Evolutionary conservation across 2,888 invertebrate genomes (phyloP).

Genomic region (Andrena bucephala): DNA sequence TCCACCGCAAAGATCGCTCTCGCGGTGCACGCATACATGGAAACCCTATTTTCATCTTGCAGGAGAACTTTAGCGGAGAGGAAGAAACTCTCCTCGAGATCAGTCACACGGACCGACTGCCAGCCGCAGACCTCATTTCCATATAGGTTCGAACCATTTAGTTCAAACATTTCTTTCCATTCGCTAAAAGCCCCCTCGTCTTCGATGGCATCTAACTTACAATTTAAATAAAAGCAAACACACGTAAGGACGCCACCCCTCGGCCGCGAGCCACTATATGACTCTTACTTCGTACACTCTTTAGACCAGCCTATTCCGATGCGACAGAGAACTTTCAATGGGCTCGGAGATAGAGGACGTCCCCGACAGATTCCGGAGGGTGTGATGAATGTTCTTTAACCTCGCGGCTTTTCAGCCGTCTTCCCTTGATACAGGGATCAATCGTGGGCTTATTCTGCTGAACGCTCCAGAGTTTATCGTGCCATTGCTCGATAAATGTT

Average conservation of each 20-base stretch:
- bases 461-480: conserved; percentile 25
- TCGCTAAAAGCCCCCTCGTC: conserved; percentile 78
- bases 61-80: conserved; percentile 54
- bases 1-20: neutral
- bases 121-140: conserved; percentile 77
- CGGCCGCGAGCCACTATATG: conserved; percentile 36
- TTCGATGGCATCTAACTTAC: conserved; percentile 82
- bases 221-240: conserved; percentile 85
- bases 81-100: conserved; percentile 72
- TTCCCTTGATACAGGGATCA: conserved; percentile 59
- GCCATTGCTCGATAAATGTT: conserved; percentile 49
- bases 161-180: conserved; percentile 82
- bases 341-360: conserved; percentile 66
- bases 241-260: conserved; percentile 74
- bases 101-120: conserved; percentile 57
- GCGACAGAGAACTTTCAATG: conserved; percentile 70
- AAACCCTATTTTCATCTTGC: conserved; percentile 57
- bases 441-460: conserved; percentile 37
- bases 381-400: conserved; percentile 72
- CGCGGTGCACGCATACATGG: conserved; percentile 62
- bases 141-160: conserved; percentile 83
- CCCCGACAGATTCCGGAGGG: conserved; percentile 68
- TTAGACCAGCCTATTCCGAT: conserved; percentile 59
- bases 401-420: conserved; percentile 59
- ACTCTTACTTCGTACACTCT: conserved; percentile 66